phyloP scores from a whole-genome alignment of 2,888 invertebrate species.

The Hypercompe scribonia region DNA sequence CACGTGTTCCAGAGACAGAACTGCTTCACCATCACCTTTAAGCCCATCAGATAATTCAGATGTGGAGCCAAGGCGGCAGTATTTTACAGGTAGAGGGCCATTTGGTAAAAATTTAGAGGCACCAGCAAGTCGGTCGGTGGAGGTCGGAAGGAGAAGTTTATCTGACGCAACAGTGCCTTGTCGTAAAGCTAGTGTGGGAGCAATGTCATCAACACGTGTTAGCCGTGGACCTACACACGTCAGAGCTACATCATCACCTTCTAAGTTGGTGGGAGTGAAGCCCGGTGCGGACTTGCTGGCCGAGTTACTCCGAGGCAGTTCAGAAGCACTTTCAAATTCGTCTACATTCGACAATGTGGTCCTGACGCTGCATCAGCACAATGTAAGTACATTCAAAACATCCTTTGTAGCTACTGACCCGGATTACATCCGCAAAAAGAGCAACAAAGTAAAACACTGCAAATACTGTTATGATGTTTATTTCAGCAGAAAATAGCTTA shows the following conservation, averaged over 20 bases:
- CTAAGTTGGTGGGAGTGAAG: conserved; percentile 89
- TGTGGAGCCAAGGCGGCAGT: conserved; percentile 82
- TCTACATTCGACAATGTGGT: conserved; percentile 84
- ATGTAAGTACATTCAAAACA: conserved; percentile 74
- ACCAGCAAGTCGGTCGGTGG: conserved; percentile 84
- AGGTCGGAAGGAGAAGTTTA: conserved; percentile 83
- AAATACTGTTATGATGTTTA: conserved; percentile 75
- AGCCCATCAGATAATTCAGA: conserved; percentile 88
- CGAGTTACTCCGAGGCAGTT: conserved; percentile 92
- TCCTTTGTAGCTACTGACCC: conserved; percentile 59
- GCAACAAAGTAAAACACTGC: conserved; percentile 70
- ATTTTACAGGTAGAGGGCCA: conserved; percentile 89
- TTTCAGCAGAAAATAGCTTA: conserved; percentile 74
- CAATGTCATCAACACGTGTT: conserved; percentile 70
- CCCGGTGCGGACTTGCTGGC: conserved; percentile 89
- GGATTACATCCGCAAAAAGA: conserved; percentile 63
- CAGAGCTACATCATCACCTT: conserved; percentile 92
- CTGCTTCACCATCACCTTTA: conserved; percentile 88
- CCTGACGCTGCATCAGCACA: conserved; percentile 82
- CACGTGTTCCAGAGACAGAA: conserved; percentile 85
- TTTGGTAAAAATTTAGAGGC: conserved; percentile 84
- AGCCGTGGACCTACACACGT: conserved; percentile 88
- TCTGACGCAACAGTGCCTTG: conserved; percentile 84
- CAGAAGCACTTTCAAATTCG: conserved; percentile 90
- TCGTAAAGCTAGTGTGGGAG: conserved; percentile 88